Evolutionary conservation across 2,888 invertebrate species (phyloP).

Genomic region (Eupsilia transversa): DNA sequence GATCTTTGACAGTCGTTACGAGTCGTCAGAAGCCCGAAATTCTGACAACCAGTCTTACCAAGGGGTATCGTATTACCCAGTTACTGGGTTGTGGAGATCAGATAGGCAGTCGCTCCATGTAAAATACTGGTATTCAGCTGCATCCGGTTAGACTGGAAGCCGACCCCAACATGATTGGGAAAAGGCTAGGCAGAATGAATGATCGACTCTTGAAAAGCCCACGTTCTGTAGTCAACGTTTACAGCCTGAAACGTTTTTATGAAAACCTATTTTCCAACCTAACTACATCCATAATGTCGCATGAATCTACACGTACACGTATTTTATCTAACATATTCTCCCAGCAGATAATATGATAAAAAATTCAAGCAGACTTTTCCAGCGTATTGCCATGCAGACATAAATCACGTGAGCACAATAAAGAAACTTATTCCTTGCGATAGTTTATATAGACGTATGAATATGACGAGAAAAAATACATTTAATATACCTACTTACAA

Average conservation of each 20-base stretch:
- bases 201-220: neutral
- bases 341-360: slow-evolving; percentile 43
- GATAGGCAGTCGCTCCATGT: no score
- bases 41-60: no score
- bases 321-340: slow-evolving; percentile 51
- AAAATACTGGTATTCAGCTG: no score
- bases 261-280: slow-evolving; percentile 21
- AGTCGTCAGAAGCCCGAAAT: no score
- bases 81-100: no score
- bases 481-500: slow-evolving; percentile 27
- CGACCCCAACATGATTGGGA: no score
- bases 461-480: slow-evolving; percentile 51
- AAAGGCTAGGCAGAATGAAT: no score
- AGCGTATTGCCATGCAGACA: slow-evolving; percentile 33
- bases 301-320: slow-evolving; percentile 40
- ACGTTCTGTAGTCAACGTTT: neutral
- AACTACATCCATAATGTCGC: slow-evolving; percentile 24
- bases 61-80: no score
- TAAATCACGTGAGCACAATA: slow-evolving; percentile 52
- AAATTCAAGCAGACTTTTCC: slow-evolving; percentile 44
- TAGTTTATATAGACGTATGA: slow-evolving; percentile 51
- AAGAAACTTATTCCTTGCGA: slow-evolving; percentile 40
- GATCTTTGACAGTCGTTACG: no score
- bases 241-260: neutral
- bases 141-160: no score